phyloP scores from a whole-genome alignment of 2,113 vertebrate genomes.

The Protomyctophum bolini region DNA sequence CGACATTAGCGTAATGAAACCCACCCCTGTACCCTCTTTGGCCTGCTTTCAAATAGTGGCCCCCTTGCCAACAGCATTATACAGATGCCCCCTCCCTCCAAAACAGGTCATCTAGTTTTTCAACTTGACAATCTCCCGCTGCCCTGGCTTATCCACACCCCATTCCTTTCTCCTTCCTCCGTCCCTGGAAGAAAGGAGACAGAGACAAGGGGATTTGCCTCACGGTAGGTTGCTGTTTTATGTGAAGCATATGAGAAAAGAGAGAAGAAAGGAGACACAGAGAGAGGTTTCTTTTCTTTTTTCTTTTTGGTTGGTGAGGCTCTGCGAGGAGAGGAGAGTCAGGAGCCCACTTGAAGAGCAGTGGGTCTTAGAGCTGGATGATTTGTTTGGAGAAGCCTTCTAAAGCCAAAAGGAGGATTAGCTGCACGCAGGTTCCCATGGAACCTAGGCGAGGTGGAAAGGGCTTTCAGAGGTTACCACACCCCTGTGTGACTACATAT shows the following conservation, averaged over 20 bases:
- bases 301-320: slow-evolving; percentile 31
- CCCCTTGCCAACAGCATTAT: slow-evolving; percentile 58
- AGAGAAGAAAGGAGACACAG: slow-evolving; percentile 48
- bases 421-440: slow-evolving; percentile 72
- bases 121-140: slow-evolving; percentile 75
- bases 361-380: slow-evolving; percentile 67
- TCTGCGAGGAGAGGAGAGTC: slow-evolving; percentile 57
- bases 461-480: slow-evolving; percentile 55
- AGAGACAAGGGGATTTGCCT: slow-evolving; percentile 75
- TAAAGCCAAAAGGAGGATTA: slow-evolving; percentile 74
- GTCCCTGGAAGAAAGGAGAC: slow-evolving; percentile 70
- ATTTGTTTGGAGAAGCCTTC: slow-evolving; percentile 77
- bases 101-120: slow-evolving; percentile 72
- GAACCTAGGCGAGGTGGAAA: slow-evolving; percentile 49
- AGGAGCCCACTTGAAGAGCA: slow-evolving; percentile 73
- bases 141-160: slow-evolving; percentile 72
- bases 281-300: slow-evolving; percentile 26
- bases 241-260: slow-evolving; percentile 69
- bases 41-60: slow-evolving; percentile 59
- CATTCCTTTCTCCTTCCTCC: slow-evolving; percentile 71
- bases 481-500: slow-evolving; percentile 21
- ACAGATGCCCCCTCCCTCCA: slow-evolving; percentile 47
- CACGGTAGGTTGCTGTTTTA: slow-evolving; percentile 74
- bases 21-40: slow-evolving; percentile 24
- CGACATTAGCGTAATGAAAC: slow-evolving; percentile 41